A percentile compares a stretch with the other conserved stretches of the same genome.
phyloP scores from a whole-genome alignment of 2,888 invertebrate genomes.

The Oscheius sp. region DNA sequence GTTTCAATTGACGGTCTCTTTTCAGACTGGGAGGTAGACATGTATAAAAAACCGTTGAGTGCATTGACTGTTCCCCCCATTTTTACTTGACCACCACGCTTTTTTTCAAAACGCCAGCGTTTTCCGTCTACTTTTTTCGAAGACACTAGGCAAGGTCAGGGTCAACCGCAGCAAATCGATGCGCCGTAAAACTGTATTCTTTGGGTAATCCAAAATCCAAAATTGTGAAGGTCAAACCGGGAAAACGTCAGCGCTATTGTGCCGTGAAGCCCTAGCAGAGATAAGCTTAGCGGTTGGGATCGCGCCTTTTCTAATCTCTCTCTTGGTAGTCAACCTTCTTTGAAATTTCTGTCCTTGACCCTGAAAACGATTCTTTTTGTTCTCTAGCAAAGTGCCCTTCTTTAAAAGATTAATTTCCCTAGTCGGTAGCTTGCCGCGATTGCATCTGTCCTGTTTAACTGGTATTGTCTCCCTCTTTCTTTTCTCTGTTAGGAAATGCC shows the following conservation, averaged over 20 bases:
- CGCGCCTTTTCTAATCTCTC: too few relatives aligned
- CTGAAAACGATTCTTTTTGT: neutral
- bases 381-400: neutral
- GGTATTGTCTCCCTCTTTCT: slow-evolving; percentile 4
- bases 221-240: slow-evolving; percentile 21
- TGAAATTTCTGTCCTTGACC: slow-evolving; percentile 17
- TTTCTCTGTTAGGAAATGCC: neutral
- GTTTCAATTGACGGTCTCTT: slow-evolving; percentile 4
- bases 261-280: neutral
- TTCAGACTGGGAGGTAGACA: too few relatives aligned
- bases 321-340: neutral
- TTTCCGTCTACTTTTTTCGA: slow-evolving; percentile 4
- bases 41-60: too few relatives aligned
- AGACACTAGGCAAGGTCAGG: slow-evolving; percentile 24
- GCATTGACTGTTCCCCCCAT: neutral
- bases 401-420: slow-evolving; percentile 10
- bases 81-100: neutral
- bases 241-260: slow-evolving; percentile 12
- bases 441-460: slow-evolving; percentile 15
- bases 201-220: slow-evolving; percentile 30
- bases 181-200: slow-evolving; percentile 34
- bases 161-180: slow-evolving; percentile 29
- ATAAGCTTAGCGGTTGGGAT: neutral
- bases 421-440: neutral
- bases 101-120: neutral